Percentiles rank a stretch among this genome's conserved stretches.
These are phyloP conservation scores for Pecten maximus DNA, from an alignment of 2,888 invertebrate genomes.

Conservation along the genomic window DNA sequence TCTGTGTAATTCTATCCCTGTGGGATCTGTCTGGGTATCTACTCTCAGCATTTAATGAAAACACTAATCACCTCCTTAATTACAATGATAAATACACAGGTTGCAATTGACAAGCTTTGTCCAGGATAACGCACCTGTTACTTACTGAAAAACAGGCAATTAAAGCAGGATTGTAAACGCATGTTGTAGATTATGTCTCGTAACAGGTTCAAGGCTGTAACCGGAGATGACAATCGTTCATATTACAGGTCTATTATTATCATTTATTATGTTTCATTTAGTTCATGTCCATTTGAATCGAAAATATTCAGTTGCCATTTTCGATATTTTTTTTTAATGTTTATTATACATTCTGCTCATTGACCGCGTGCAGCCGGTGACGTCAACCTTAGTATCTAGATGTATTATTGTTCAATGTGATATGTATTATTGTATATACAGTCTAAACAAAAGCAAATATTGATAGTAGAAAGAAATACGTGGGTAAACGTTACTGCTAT, in stretches of 20 bases:
- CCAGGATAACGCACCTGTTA: constrained; percentile 32
- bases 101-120: constrained; percentile 9
- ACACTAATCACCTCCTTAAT: background rate
- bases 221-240: background rate
- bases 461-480: no score
- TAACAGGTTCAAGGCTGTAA: background rate
- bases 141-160: background rate
- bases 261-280: background rate
- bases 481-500: no score
- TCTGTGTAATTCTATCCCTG: background rate
- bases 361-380: background rate
- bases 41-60: constrained; percentile 3
- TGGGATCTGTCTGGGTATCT: background rate
- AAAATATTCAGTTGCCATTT: background rate
- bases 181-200: background rate
- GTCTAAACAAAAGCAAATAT: no score
- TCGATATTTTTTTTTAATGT: background rate
- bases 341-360: background rate
- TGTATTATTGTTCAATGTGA: no score
- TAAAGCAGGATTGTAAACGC: constrained; percentile 1
- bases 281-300: background rate
- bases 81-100: constrained; percentile 29
- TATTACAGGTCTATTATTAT: background rate
- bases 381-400: no score
- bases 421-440: no score